Evolutionary conservation across 2,797 vertebrate species (phyloP).

Genomic region (Tapera naevia): DNA sequence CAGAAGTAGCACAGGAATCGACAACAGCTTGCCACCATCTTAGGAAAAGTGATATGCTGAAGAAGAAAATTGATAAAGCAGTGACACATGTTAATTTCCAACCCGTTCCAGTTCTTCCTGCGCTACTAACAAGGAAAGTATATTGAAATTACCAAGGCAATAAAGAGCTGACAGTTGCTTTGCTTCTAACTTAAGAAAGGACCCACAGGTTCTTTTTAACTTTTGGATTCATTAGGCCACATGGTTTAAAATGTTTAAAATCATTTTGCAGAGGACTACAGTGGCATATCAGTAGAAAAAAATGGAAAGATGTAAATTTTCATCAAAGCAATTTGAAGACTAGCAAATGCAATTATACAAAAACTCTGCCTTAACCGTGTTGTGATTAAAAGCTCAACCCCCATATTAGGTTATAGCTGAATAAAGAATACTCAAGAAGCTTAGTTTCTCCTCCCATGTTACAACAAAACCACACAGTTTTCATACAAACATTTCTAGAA

Average conservation of each 20-base stretch:
- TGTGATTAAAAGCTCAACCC: not conserved
- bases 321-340: not conserved
- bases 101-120: conserved; percentile 32
- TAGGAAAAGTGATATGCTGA: conserved; percentile 95
- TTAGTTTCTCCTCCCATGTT: not conserved
- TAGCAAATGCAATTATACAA: not conserved
- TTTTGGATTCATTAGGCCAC: not conserved
- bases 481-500: not conserved
- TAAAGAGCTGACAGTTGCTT: not conserved
- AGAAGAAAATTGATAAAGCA: conserved; percentile 47
- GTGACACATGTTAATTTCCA: conserved; percentile 53
- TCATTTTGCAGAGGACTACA: not conserved
- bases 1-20: conserved; percentile 99
- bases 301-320: not conserved
- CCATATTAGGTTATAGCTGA: not conserved
- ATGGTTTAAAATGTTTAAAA: not conserved
- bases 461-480: not conserved
- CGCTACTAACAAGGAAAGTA: not conserved
- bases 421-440: not conserved
- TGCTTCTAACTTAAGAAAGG: not conserved
- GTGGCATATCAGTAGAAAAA: not conserved
- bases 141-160: not conserved
- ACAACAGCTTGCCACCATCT: conserved; percentile 99
- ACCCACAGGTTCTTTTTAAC: not conserved
- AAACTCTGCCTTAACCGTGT: not conserved